phyloP scores from a whole-genome alignment of 2,113 vertebrate genomes.

The Cathartes aura region DNA sequence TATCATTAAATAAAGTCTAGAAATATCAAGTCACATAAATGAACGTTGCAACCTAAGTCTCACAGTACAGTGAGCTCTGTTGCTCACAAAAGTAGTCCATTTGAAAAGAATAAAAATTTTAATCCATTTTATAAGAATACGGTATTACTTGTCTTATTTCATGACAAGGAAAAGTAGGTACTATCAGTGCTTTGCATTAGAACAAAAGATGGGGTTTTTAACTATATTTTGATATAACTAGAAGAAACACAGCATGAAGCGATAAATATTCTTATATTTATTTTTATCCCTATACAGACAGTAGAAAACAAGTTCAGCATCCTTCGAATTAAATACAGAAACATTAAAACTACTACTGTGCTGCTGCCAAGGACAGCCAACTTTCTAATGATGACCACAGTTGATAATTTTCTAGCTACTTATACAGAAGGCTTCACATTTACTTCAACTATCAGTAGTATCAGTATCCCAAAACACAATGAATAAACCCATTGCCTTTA shows the following conservation, averaged over 20 bases:
- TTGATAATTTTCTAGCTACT: not conserved
- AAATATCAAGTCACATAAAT: not conserved
- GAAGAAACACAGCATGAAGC: not conserved
- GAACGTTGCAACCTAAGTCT: not conserved
- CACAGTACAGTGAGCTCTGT: not conserved
- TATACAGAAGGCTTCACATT: not conserved
- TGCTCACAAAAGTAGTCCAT: not conserved
- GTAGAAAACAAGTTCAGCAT: not conserved
- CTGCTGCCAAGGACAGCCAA: not conserved
- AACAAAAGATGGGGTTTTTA: not conserved
- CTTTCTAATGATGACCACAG: not conserved
- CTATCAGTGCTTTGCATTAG: not conserved
- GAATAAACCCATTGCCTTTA: not conserved
- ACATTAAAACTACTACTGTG: not conserved
- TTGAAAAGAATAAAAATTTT: not conserved
- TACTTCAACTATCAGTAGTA: not conserved
- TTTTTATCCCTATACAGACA: not conserved
- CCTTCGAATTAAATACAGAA: not conserved
- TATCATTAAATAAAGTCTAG: not conserved
- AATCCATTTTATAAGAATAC: not conserved
- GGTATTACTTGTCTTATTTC: not conserved
- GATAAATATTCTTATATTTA: not conserved
- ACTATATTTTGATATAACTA: not conserved
- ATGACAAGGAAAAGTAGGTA: not conserved
- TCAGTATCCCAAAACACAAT: not conserved